phyloP scores from a whole-genome alignment of 2,113 vertebrate genomes.

The Pteruthius melanotis region DNA sequence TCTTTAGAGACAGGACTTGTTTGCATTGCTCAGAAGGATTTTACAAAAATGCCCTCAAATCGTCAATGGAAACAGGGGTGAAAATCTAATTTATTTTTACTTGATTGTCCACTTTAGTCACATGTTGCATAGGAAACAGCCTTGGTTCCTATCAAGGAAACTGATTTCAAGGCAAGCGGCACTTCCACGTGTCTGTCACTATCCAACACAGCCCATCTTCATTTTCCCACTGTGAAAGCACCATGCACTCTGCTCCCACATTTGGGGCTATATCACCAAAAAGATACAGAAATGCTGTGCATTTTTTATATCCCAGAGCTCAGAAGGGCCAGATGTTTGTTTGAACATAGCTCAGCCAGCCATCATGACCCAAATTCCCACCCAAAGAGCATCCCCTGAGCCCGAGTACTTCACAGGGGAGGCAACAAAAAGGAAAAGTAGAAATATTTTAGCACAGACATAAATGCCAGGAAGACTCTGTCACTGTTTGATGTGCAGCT shows the following conservation, averaged over 20 bases:
- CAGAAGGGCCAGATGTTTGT: not conserved
- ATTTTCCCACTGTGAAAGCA: not conserved
- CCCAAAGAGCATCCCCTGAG: not conserved
- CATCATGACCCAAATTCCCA: not conserved
- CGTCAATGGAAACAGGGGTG: not conserved
- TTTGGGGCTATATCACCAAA: not conserved
- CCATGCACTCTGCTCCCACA: not conserved
- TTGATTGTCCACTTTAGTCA: not conserved
- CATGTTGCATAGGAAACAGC: not conserved
- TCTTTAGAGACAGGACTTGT: not conserved
- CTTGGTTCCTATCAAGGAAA: not conserved
- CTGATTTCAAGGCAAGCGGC: accelerated
- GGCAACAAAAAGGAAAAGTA: not conserved
- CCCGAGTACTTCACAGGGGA: not conserved
- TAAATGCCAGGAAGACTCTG: not conserved
- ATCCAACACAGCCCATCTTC: not conserved
- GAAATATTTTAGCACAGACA: not conserved
- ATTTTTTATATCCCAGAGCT: not conserved
- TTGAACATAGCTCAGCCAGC: not conserved
- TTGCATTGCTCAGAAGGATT: not conserved
- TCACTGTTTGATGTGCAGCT: not conserved
- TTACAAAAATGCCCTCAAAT: not conserved
- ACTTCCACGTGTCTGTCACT: not conserved
- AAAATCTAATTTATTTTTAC: not conserved
- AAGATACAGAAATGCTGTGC: not conserved